Conservation (phyloP, 2,888 invertebrate genomes). For the Chaitophorus viminalis region DNA sequence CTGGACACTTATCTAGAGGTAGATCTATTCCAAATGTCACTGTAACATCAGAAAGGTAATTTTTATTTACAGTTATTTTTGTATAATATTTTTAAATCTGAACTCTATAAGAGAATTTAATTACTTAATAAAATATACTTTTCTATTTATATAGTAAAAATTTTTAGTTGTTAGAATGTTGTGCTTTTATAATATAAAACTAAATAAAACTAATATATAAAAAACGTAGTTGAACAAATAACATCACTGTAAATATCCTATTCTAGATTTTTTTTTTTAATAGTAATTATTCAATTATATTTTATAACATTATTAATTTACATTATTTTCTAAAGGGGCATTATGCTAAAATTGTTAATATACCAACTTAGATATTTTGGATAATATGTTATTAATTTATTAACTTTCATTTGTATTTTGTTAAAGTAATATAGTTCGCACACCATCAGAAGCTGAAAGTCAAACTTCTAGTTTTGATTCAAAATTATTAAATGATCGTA, state of each 20-base stretch:
- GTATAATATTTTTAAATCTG: conserved; percentile 7
- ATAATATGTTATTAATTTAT: neutral
- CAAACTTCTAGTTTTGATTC: conserved; percentile 76
- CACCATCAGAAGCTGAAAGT: conserved; percentile 65
- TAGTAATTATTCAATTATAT: too few species aligned
- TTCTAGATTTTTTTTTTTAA: too few species aligned
- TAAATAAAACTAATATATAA: neutral
- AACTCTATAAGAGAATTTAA: neutral
- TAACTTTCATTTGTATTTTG: neutral
- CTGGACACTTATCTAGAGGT: conserved; percentile 43
- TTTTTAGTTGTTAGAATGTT: neutral
- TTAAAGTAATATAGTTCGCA: conserved; percentile 55
- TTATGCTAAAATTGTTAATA: neutral
- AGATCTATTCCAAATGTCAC: conserved; percentile 47
- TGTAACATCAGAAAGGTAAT: conserved; percentile 57
- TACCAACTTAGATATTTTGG: neutral
- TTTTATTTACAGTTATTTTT: conserved; percentile 26
- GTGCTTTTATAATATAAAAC: neutral
- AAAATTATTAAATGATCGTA: conserved; percentile 79
- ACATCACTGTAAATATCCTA: too few species aligned
- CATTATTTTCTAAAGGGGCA: neutral
- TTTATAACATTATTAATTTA: neutral
- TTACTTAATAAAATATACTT: neutral
- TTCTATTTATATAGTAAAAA: neutral
- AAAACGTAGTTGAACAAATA: too few species aligned